These are phyloP conservation scores for Drosophila navojoa DNA, from an alignment of 1,140 invertebrate genomes.

Conservation along the genomic window DNA sequence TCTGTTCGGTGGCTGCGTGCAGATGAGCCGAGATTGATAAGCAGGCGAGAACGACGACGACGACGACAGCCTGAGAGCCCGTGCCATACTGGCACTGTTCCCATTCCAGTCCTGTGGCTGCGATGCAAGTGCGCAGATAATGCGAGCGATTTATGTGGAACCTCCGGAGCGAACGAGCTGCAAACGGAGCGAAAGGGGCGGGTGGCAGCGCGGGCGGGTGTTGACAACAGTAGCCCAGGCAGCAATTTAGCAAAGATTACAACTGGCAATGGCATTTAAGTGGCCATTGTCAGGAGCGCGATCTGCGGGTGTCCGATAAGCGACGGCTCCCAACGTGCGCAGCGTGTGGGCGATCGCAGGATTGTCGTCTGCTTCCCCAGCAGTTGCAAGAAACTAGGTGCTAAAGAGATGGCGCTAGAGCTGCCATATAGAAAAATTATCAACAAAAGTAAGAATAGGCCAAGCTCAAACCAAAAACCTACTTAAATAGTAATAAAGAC, in stretches of 20 bases:
- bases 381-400: not conserved
- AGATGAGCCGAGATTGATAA: constrained; percentile 79
- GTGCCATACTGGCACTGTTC: constrained; percentile 43
- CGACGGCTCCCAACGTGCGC: constrained; percentile 37
- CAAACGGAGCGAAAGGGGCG: not conserved
- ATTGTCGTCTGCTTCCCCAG: constrained; percentile 16
- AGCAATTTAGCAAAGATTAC: constrained; percentile 80
- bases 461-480: no score
- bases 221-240: constrained; percentile 70
- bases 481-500: no score
- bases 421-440: no score
- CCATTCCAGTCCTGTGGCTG: constrained; percentile 2
- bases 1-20: constrained; percentile 64
- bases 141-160: constrained; percentile 75
- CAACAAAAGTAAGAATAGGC: no score
- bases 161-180: constrained; percentile 15
- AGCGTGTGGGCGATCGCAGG: constrained; percentile 62
- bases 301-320: constrained; percentile 63
- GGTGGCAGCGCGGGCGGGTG: constrained; percentile 10
- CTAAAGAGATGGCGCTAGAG: no score
- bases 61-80: constrained; percentile 21
- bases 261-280: constrained; percentile 78
- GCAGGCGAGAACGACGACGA: constrained; percentile 45
- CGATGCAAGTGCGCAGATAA: constrained; percentile 75
- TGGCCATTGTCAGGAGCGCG: constrained; percentile 75